phyloP scores from a whole-genome alignment of 2,113 vertebrate species.

The Dipodomys spectabilis region DNA sequence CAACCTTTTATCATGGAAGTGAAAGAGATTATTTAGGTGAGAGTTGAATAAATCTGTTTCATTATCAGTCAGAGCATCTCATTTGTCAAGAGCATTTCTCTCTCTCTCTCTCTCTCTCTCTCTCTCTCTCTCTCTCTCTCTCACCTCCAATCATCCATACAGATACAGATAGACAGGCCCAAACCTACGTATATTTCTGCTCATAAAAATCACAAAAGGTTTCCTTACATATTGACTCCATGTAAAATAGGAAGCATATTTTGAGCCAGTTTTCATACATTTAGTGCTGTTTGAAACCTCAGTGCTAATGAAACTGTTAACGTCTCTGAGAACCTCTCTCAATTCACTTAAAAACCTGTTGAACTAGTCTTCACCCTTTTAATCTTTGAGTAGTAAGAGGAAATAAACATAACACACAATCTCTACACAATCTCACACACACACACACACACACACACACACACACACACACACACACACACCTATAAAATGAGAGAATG shows the following conservation, averaged over 20 bases:
- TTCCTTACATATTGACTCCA: not conserved
- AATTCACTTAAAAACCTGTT: not conserved
- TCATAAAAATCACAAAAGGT: not conserved
- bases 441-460: not conserved
- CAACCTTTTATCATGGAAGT: not conserved
- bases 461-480: not conserved
- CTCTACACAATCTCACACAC: too few relatives aligned
- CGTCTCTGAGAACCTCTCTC: not conserved
- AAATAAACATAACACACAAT: not conserved
- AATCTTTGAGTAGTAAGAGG: not conserved
- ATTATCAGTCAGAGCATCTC: constrained; percentile 57
- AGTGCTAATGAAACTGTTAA: not conserved
- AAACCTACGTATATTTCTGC: not conserved
- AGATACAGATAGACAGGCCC: not conserved
- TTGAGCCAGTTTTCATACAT: not conserved
- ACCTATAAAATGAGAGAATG: not conserved
- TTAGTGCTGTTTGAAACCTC: not conserved
- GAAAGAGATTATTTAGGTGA: constrained; percentile 31
- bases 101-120: too few relatives aligned
- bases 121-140: not conserved
- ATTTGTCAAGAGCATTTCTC: constrained; percentile 52
- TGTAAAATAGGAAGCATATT: not conserved
- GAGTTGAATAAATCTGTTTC: constrained; percentile 53
- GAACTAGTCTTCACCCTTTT: not conserved
- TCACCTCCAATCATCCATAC: not conserved